Evolutionary conservation across 2,113 vertebrate genomes (phyloP), one percentile per base, ranked within the genome.

Genomic region (Rostratula benghalensis): DNA sequence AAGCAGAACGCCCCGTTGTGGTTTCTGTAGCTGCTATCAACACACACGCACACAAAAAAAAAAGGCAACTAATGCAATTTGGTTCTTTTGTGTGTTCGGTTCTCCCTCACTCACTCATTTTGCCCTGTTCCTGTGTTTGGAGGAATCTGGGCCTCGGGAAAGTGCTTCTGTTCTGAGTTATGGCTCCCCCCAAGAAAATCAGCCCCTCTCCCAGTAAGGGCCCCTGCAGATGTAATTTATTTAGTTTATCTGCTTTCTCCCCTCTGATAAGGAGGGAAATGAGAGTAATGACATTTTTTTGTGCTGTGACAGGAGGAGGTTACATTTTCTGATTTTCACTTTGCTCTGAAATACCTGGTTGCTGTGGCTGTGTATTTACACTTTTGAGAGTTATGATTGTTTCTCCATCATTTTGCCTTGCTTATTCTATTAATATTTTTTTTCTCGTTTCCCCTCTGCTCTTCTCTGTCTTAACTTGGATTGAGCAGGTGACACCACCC

Each of bases 61-160:
- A 10, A 4, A 19, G n/a, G 25, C 7, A 25, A 15, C 9, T 57
- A 18, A 35, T 4, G 1, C 0, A 2, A 4, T 50, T 20, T 37
- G 57, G 46, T 12, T 21, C 1, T 37, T 31, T 33, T n/a, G 9
- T n/a, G 14, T 20, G 6, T 20, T 39, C 0, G 0, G 2, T 6
- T 23, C 25, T 25, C 45, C 10, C 73, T 37, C 0, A 0, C 39
- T 87, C 1, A 0, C 43, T 12, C 3, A 1, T 87, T 21, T 74
- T 16, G 6, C 35, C 17, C 23, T 48, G 11, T 13, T 57, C 11
- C 71, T 4, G 0, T 6, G 7, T 17, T 43, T 35, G 19, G 85
- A 35, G 68, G 24, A 8, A 8, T n/a, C 14, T 33, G 54, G 19
- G 7, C 31, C 31, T 24, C 1, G 9, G 43, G 13, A 11, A 37